A percentile compares a stretch with the other conserved stretches of the same genome.
These are phyloP conservation scores for Mesopsocus fuscifrons DNA, from an alignment of 2,888 invertebrate species.

Conservation along the genomic window DNA sequence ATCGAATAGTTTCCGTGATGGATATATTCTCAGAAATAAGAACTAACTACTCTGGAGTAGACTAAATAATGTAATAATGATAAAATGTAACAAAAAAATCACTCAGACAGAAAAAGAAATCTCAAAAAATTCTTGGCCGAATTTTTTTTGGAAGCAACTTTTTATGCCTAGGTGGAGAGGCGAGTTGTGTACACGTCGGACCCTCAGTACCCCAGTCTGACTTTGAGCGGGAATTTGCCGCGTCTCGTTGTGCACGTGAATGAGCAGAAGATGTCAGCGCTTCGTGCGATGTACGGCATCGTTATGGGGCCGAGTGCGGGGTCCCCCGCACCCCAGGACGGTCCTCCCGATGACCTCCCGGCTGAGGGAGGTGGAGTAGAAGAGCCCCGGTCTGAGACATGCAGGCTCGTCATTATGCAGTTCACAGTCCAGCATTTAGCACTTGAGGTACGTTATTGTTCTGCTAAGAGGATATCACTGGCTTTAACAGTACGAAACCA, in stretches of 20 bases:
- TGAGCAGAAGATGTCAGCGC: conserved; percentile 65
- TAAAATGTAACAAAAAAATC: too few relatives aligned
- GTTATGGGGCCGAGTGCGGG: conserved; percentile 26
- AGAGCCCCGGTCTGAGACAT: conserved; percentile 24
- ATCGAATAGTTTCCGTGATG: too few relatives aligned
- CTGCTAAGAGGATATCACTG: too few relatives aligned
- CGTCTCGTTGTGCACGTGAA: conserved; percentile 76
- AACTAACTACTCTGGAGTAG: too few relatives aligned
- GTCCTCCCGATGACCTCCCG: conserved; percentile 10
- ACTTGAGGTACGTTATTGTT: conserved; percentile 41
- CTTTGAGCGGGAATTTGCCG: conserved; percentile 69
- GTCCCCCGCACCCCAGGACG: conserved; percentile 24
- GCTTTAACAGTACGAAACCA: too few relatives aligned
- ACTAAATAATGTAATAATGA: too few relatives aligned
- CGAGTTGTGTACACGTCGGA: conserved; percentile 64
- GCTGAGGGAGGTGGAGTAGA: not conserved
- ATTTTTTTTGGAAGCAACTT: not conserved
- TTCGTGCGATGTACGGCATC: conserved; percentile 34
- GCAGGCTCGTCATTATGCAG: conserved; percentile 56
- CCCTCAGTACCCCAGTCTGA: conserved; percentile 70
- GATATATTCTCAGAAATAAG: too few relatives aligned
- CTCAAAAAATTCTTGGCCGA: not conserved
- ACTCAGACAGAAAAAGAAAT: too few relatives aligned
- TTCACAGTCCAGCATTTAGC: conserved; percentile 78
- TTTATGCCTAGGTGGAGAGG: conserved; percentile 44